phyloP scores from a whole-genome alignment of 2,888 invertebrate species.

The Blastobasis adustella region DNA sequence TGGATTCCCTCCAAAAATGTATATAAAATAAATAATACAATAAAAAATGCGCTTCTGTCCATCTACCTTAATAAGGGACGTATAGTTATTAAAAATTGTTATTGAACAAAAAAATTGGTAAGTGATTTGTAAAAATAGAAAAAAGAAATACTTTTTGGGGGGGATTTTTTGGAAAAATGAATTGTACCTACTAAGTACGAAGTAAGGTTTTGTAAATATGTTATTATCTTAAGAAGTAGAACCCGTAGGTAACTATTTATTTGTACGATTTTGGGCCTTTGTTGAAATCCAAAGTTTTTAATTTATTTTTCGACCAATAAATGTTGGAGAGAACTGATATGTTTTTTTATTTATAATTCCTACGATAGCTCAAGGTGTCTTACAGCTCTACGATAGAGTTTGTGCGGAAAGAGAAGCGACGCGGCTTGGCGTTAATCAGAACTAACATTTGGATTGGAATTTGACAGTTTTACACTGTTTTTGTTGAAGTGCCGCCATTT shows the following conservation, averaged over 20 bases:
- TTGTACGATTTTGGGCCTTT: constrained; percentile 72
- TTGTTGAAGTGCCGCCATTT: no score
- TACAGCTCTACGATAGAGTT: no score
- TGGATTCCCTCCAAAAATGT: no score
- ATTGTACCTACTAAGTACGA: constrained; percentile 52
- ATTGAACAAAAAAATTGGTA: constrained; percentile 29
- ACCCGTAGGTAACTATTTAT: constrained; percentile 66
- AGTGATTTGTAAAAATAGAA: constrained; percentile 43
- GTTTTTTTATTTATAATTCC: constrained; percentile 22
- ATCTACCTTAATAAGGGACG: constrained; percentile 34
- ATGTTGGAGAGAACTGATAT: constrained; percentile 69
- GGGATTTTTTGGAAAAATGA: constrained; percentile 20
- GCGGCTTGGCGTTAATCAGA: background rate
- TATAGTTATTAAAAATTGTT: constrained; percentile 42
- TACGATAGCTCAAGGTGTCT: no score
- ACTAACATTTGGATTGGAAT: background rate
- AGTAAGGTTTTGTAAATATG: constrained; percentile 56
- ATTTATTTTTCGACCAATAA: constrained; percentile 76
- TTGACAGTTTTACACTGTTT: no score
- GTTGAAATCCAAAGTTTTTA: constrained; percentile 74
- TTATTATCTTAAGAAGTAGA: constrained; percentile 58
- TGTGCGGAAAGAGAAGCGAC: no score
- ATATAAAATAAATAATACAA: background rate
- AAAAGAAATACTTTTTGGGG: constrained; percentile 4
- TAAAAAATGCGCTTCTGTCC: constrained; percentile 29